Base-by-base conservation (phyloP, 2,113 vertebrate species). In the Antidorcas marsupialis region DNA sequence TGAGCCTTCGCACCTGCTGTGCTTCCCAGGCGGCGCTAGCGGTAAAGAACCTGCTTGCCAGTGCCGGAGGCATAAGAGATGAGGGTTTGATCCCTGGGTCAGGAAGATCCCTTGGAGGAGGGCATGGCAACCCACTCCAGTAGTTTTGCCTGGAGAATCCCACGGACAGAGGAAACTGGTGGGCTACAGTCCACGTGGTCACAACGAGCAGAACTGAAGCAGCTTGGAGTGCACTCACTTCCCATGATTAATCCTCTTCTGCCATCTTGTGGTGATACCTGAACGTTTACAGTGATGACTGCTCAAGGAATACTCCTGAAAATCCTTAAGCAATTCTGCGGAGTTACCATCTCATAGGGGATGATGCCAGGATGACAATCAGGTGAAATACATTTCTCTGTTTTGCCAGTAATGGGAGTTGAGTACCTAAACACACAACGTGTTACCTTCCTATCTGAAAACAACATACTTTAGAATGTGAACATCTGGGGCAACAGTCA, bases 161-260 rank as follows among this genome's bases (percentile, higher is more conserved):
- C 64, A 71, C 0, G 4, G 64, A 71, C n/a, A 71, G 64, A 36
- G 17, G 64, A 71, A 19, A 21, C 64, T 67, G 64, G 17, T 71
- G 64, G n/a, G 17, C n/a, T 71, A 36, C 64, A 36, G n/a, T 71
- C 17, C 64, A 21, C 6, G n/a, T 33, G n/a, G 64, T 71, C 33
- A 21, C 64, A 71, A 71, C 1, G 17, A 71, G 2, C n/a, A n/a
- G 30, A 4, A 36, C 33, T 67, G 64, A 67, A 36, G n/a, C 4
- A 0, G 64, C 9, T 10, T 67, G 0, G 64, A 0, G 1, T 21
- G 64, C n/a, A 71, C 64, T 5, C 64, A 10, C 2, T 1, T 71
- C 7, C 19, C 17, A n/a, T n/a, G 57, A 86, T 55, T 60, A 71
- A n/a, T 59, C 57, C 64, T 89, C 45, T 92, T 76, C 47, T 85